phyloP scores from a whole-genome alignment of 1,140 invertebrate species.

The Sipha flava region DNA sequence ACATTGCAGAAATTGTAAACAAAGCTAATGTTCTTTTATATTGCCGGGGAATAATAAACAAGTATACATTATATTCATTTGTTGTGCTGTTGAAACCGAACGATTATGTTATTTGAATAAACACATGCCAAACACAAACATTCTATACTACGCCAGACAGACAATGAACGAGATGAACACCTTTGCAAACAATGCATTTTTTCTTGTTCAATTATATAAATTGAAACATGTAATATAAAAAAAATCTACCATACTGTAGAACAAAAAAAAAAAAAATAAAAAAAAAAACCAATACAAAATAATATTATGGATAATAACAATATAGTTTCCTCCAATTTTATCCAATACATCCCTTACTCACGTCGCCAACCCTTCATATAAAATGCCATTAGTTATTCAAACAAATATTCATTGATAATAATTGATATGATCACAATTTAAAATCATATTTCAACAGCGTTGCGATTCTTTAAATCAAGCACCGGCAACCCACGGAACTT shows the following conservation, averaged over 20 bases:
- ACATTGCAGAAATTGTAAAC: conserved; percentile 24
- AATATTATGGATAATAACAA: neutral
- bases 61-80: conserved; percentile 19
- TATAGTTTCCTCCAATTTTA: neutral
- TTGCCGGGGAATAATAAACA: conserved; percentile 22
- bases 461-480: too few species aligned
- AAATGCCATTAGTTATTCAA: neutral
- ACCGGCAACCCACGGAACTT: too few species aligned
- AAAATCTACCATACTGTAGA: neutral
- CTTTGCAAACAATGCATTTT: conserved; percentile 28
- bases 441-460: too few species aligned
- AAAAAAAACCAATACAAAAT: neutral
- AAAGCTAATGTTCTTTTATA: conserved; percentile 31
- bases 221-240: conserved; percentile 27
- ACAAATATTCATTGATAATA: neutral
- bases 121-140: conserved; percentile 24
- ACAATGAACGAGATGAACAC: conserved; percentile 28
- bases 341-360: neutral
- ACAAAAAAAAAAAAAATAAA: neutral
- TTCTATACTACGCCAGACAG: conserved; percentile 1
- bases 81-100: conserved; percentile 21
- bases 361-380: neutral
- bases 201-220: conserved; percentile 30
- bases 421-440: neutral
- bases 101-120: conserved; percentile 31